phyloP scores from a whole-genome alignment of 1,140 invertebrate species.

The Euborellia annulipes region DNA sequence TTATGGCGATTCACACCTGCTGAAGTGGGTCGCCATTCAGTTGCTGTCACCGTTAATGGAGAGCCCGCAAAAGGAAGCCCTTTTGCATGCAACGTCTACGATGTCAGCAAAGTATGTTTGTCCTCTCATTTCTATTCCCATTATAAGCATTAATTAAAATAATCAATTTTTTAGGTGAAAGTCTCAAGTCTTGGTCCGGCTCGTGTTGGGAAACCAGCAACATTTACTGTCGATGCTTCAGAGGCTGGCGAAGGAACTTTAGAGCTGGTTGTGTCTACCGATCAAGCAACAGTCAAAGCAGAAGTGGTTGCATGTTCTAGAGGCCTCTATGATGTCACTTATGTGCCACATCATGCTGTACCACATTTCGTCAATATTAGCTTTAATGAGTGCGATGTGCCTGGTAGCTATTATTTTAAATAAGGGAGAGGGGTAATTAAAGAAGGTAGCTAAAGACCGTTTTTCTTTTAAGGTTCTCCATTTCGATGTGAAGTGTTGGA shows the following conservation, averaged over 20 bases:
- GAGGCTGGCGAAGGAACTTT: constrained; percentile 91
- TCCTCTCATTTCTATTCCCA: no score
- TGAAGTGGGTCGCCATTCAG: constrained; percentile 72
- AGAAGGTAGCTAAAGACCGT: no score
- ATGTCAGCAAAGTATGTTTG: constrained; percentile 78
- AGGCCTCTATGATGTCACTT: constrained; percentile 91
- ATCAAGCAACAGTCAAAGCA: constrained; percentile 71
- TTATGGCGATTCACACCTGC: constrained; percentile 46
- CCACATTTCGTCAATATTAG: constrained; percentile 91
- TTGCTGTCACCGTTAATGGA: constrained; percentile 62
- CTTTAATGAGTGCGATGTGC: constrained; percentile 88
- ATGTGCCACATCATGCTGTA: constrained; percentile 76
- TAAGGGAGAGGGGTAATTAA: background rate
- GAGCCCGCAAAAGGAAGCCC: constrained; percentile 79
- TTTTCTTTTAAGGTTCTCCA: constrained; percentile 38
- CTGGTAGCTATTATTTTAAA: constrained; percentile 30
- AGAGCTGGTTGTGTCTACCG: constrained; percentile 84
- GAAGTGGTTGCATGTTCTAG: constrained; percentile 78
- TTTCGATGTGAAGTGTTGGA: constrained; percentile 52
- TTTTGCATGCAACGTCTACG: constrained; percentile 84
- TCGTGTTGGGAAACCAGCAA: constrained; percentile 62
- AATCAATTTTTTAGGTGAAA: constrained; percentile 19
- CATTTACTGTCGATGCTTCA: constrained; percentile 87
- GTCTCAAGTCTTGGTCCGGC: constrained; percentile 53
- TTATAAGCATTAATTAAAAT: no score